Evolutionary conservation across 37 sponge, comb jelly and placozoan species (phyloP).

Genomic region (Aphrocallistes beatrix): DNA sequence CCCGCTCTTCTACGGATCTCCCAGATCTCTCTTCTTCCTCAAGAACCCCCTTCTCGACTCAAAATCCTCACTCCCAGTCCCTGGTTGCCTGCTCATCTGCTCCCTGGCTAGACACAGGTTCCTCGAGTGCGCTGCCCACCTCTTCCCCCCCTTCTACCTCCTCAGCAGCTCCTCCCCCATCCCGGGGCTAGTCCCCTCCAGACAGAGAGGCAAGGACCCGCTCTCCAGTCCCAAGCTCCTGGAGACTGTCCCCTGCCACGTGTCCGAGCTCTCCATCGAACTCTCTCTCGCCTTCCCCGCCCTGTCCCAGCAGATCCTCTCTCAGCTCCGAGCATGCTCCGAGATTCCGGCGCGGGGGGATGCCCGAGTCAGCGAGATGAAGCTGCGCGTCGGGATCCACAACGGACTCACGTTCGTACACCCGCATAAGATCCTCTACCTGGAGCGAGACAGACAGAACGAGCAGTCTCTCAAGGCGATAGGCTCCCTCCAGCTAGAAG

Average conservation of each 20-base stretch:
- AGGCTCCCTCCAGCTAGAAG: neutral
- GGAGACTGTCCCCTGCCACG: constrained; percentile 4
- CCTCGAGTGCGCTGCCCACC: constrained; percentile 20
- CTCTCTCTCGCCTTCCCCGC: neutral
- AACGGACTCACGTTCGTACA: constrained; percentile 1
- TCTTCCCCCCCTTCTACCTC: constrained; percentile 29
- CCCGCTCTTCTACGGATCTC: constrained; percentile 41
- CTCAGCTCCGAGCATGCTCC: neutral
- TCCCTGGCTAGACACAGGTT: constrained; percentile 34
- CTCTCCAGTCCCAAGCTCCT: neutral
- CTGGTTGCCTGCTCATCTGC: constrained; percentile 43
- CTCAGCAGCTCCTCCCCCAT: constrained; percentile 31
- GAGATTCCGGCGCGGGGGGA: neutral
- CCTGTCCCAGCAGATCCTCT: neutral
- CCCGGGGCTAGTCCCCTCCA: constrained; percentile 31
- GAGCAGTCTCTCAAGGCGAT: neutral
- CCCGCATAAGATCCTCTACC: neutral
- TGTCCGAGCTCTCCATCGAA: neutral
- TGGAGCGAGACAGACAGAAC: constrained; percentile 8
- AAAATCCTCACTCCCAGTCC: constrained; percentile 24
- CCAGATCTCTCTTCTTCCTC: constrained; percentile 35
- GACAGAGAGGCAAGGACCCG: constrained; percentile 24
- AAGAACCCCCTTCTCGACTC: constrained; percentile 21
- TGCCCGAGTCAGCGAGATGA: neutral
- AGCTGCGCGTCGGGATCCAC: neutral